These are phyloP conservation scores for Poecilia picta DNA, from an alignment of 2,797 vertebrate genomes.

Conservation along the genomic window DNA sequence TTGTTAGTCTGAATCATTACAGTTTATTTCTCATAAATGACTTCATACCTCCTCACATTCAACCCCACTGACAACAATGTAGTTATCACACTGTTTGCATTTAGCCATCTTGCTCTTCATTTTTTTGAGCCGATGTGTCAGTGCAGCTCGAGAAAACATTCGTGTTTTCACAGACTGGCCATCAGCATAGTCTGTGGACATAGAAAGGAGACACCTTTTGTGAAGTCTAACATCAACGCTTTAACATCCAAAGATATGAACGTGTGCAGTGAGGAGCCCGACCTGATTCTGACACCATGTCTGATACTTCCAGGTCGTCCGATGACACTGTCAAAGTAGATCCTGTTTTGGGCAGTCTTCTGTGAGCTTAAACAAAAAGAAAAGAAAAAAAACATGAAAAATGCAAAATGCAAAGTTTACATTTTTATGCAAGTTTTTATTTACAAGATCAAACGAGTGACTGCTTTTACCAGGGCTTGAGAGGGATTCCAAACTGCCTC, in stretches of 20 bases:
- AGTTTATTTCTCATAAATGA: neutral
- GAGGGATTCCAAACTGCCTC: constrained; percentile 87
- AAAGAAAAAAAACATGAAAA: constrained; percentile 1
- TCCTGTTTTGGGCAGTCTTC: constrained; percentile 79
- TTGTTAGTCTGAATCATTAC: neutral
- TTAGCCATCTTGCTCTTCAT: constrained; percentile 89
- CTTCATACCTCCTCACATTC: constrained; percentile 94
- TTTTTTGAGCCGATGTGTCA: constrained; percentile 87
- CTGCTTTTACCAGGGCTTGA: constrained; percentile 88
- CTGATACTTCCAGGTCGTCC: constrained; percentile 90
- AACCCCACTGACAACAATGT: constrained; percentile 88
- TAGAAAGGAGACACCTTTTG: neutral
- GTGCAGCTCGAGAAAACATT: constrained; percentile 82
- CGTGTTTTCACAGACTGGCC: constrained; percentile 73
- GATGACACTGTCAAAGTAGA: constrained; percentile 86
- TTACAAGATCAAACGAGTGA: neutral
- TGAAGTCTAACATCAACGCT: neutral
- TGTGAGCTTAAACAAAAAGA: constrained; percentile 70
- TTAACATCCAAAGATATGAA: neutral
- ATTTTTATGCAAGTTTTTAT: constrained; percentile 9
- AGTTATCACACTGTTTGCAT: constrained; percentile 93
- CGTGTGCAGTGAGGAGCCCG: constrained; percentile 23
- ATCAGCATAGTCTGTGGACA: constrained; percentile 64
- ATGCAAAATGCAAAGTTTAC: neutral
- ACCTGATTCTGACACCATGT: constrained; percentile 82